Evolutionary conservation across 2,113 vertebrate species (phyloP).

Genomic region (Parus major): DNA sequence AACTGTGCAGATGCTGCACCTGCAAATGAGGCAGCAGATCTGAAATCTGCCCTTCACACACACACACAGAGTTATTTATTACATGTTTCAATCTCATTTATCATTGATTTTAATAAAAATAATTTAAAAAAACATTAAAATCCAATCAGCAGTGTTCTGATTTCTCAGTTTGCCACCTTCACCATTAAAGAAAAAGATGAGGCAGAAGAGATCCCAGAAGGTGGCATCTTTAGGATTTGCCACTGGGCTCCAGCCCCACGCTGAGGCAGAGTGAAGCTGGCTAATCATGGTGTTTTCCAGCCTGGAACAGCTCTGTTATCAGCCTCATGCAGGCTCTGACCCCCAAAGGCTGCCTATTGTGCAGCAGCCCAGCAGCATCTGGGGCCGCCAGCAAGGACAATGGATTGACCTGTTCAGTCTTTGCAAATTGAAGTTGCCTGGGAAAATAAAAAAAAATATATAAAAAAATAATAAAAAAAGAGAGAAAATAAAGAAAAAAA

Average conservation of each 20-base stretch:
- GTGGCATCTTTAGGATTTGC: not conserved
- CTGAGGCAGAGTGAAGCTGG: constrained; percentile 17
- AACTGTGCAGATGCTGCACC: too few species aligned
- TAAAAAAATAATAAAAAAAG: not conserved
- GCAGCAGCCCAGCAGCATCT: constrained; percentile 38
- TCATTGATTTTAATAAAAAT: not conserved
- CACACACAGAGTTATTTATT: not conserved
- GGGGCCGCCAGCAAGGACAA: constrained; percentile 63
- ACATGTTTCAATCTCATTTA: not conserved
- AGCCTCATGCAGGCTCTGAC: constrained; percentile 57
- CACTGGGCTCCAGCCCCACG: not conserved
- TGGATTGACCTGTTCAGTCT: constrained; percentile 57
- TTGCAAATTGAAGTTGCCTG: constrained; percentile 23
- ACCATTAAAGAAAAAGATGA: not conserved
- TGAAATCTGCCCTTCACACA: not conserved
- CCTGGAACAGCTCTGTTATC: constrained; percentile 63
- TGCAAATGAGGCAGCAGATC: not conserved
- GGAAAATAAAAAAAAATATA: not conserved
- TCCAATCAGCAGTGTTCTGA: not conserved
- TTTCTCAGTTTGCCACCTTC: not conserved
- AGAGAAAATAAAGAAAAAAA: not conserved
- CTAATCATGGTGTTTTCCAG: constrained; percentile 59
- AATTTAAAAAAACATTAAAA: not conserved
- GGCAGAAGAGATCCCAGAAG: not conserved
- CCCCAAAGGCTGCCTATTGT: constrained; percentile 57